Percentiles rank a stretch among this genome's conserved stretches.
Conservation (phyloP, 2,888 invertebrate species). For the Deroplatys truncata region DNA sequence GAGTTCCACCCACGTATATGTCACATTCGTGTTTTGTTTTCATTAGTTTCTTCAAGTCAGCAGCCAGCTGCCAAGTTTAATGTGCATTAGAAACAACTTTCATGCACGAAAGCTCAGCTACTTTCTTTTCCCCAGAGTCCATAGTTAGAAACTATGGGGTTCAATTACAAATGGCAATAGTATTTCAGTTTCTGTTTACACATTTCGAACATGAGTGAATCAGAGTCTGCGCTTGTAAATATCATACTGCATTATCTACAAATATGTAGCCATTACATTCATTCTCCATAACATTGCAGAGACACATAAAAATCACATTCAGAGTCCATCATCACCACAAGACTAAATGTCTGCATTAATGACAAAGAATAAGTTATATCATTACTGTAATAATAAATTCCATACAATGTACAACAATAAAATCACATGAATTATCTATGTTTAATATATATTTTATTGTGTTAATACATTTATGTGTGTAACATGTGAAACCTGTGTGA, state of each 20-base stretch:
- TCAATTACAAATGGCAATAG: neutral
- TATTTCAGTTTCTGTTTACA: neutral
- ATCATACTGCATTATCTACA: neutral
- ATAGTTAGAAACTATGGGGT: neutral
- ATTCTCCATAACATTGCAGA: neutral
- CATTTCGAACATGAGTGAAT: neutral
- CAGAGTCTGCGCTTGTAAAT: neutral
- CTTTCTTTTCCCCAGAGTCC: neutral
- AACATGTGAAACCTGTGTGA: neutral
- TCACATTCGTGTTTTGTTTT: neutral
- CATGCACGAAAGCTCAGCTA: neutral
- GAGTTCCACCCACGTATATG: neutral
- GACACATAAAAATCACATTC: no score
- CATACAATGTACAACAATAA: neutral
- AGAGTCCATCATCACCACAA: no score
- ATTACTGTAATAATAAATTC: no score
- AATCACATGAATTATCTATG: neutral
- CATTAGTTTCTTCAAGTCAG: neutral
- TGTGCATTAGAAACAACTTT: neutral
- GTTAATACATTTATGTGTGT: neutral
- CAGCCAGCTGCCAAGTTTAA: neutral
- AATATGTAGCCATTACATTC: neutral
- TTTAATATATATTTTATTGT: neutral
- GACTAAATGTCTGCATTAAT: no score
- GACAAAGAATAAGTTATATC: no score